Evolutionary conservation across 2,797 vertebrate genomes (phyloP).

Genomic region (Ispidina picta): DNA sequence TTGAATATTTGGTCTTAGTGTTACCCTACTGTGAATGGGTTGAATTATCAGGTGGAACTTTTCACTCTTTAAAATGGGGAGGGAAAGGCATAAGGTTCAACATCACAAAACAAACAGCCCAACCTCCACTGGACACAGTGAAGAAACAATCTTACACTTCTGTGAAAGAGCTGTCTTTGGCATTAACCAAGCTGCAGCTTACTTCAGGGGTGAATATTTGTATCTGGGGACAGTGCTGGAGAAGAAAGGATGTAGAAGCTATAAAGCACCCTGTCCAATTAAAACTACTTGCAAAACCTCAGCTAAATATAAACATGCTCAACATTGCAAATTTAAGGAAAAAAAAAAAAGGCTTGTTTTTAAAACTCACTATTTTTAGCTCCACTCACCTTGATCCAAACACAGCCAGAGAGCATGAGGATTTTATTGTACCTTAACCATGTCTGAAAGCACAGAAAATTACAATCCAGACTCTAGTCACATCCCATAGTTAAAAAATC

Average conservation of each 20-base stretch:
- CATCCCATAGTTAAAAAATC: slow-evolving; percentile 17
- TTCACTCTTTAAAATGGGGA: not conserved
- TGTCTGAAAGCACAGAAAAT: slow-evolving; percentile 44
- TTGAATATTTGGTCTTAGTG: not conserved
- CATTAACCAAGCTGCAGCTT: not conserved
- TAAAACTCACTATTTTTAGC: not conserved
- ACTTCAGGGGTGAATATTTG: not conserved
- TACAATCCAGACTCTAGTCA: slow-evolving; percentile 21
- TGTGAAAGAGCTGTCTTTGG: not conserved
- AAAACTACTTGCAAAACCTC: slow-evolving; percentile 18
- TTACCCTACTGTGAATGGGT: not conserved
- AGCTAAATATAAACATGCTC: slow-evolving; percentile 35
- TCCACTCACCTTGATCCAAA: slow-evolving; percentile 29
- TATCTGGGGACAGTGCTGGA: not conserved
- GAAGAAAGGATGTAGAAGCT: not conserved
- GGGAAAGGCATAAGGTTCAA: not conserved
- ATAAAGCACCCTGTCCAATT: not conserved
- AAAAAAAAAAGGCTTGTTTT: not conserved
- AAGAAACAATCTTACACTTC: not conserved
- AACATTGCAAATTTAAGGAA: not conserved
- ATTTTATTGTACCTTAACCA: slow-evolving; percentile 43
- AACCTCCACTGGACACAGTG: not conserved
- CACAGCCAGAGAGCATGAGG: not conserved
- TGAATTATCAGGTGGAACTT: not conserved
- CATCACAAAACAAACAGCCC: not conserved